Base-by-base conservation (phyloP, 2,113 vertebrate genomes). In the Bubo scandiacus region DNA sequence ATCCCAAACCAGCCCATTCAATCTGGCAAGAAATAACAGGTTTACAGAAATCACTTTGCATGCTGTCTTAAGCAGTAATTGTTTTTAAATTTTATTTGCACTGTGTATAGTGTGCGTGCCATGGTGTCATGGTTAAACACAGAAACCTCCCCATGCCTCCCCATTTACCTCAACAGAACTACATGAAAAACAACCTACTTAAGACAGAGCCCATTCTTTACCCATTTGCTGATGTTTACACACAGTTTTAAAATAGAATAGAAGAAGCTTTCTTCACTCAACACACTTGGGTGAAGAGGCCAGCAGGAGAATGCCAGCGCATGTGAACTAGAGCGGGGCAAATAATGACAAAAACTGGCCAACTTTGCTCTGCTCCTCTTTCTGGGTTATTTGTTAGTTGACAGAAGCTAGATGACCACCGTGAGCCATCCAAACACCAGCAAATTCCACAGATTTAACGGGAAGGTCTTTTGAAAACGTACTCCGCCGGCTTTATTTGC, bases 51-150 rank as follows among this genome's bases (percentile, higher is more conserved):
- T 81, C 61, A 72, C 90, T 95, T 66, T 59, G 61, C 55, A 34
- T 22, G 49, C 77, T 0, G 1, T 88, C 89, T 81, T n/a, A 59
- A 89, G 57, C 59, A 32, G 85, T 55, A 94, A 95, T 90, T 84
- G 94, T 95, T 97, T 95, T 92, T 84, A 88, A 71, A 94, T 97
- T 97, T 96, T 96, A 96, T 97, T 96, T 97, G 94, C 88, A 71
- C 75, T 94, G 75, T 3, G 25, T 38, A 79, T 12, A 88, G 71
- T 61, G 57, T 88, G 92, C 54, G 82, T 47, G 78, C 91, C 94
- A 96, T 51, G 83, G 92, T 92, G 87, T 89, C 90, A 86, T 15
- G 47, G 93, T 83, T 93, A 95, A 96, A 94, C 90, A 97, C 82
- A 85, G 81, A 79, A 84, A 92, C 51, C 90, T 78, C 81, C 91